Evolutionary conservation across 2,113 vertebrate genomes (phyloP).

Genomic region (Oxyruncus cristatus): DNA sequence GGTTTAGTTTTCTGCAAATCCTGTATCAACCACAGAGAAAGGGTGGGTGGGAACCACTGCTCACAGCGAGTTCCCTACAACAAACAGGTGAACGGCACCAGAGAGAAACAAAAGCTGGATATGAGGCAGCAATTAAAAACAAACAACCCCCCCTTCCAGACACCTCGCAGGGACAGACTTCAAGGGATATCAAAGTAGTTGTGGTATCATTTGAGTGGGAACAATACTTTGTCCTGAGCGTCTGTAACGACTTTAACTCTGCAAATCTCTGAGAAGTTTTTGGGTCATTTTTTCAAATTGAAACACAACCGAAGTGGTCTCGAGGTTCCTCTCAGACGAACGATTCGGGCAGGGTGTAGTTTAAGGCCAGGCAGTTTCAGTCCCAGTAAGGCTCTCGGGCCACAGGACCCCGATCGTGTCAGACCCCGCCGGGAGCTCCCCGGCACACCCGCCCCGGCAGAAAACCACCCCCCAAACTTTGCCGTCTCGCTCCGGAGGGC

Average conservation of each 20-base stretch:
- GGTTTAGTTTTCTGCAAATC: not conserved
- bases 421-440: not conserved
- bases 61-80: not conserved
- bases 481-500: not conserved
- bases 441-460: not conserved
- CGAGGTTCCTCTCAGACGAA: not conserved
- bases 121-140: constrained; percentile 10
- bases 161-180: not conserved
- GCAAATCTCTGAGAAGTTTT: not conserved
- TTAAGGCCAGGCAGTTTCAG: not conserved
- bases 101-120: constrained; percentile 48
- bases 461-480: not conserved
- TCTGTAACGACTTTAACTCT: not conserved
- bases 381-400: not conserved
- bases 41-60: not conserved
- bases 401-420: not conserved
- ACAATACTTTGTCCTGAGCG: not conserved
- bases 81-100: not conserved
- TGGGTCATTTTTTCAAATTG: not conserved
- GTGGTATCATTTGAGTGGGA: not conserved
- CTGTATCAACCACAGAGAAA: not conserved
- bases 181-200: not conserved
- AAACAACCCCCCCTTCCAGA: not conserved
- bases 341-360: fast-evolving
- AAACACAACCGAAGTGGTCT: not conserved